These are phyloP conservation scores for Hemithea aestivaria DNA, from an alignment of 2,888 invertebrate species.

Conservation along the genomic window DNA sequence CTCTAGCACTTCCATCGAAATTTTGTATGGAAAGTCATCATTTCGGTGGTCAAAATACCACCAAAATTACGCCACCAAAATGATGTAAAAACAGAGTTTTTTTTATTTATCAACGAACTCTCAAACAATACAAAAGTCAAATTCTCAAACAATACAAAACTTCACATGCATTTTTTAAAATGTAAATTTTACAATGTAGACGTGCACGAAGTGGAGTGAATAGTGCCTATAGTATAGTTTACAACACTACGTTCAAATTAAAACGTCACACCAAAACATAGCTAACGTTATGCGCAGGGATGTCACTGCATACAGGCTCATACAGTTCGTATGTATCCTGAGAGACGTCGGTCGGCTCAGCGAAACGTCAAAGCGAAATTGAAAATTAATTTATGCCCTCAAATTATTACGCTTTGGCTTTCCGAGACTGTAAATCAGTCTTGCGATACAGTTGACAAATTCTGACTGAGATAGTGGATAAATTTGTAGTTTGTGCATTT, in stretches of 20 bases:
- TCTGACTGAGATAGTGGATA: background rate
- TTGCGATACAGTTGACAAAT: constrained; percentile 33
- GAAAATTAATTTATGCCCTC: constrained; percentile 77
- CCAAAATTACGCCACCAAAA: no score
- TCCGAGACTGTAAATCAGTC: constrained; percentile 54
- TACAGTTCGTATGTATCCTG: constrained; percentile 68
- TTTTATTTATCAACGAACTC: no score
- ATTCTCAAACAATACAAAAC: no score
- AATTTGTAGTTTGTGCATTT: background rate
- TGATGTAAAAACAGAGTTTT: no score
- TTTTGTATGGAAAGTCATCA: no score
- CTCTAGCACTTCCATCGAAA: no score
- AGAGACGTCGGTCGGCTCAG: constrained; percentile 71
- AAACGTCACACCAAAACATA: constrained; percentile 30
- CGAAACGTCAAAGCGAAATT: constrained; percentile 77
- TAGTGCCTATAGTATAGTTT: no score
- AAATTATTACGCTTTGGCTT: constrained; percentile 56
- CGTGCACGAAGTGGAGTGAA: no score
- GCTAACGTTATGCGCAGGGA: constrained; percentile 39
- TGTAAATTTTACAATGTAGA: no score
- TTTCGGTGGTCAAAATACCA: no score
- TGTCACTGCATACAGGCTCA: constrained; percentile 56
- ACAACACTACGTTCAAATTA: constrained; percentile 27
- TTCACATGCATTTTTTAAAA: no score
- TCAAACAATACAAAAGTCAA: no score